These are phyloP conservation scores for Idaea biselata DNA, from an alignment of 2,888 invertebrate species.

Conservation along the genomic window DNA sequence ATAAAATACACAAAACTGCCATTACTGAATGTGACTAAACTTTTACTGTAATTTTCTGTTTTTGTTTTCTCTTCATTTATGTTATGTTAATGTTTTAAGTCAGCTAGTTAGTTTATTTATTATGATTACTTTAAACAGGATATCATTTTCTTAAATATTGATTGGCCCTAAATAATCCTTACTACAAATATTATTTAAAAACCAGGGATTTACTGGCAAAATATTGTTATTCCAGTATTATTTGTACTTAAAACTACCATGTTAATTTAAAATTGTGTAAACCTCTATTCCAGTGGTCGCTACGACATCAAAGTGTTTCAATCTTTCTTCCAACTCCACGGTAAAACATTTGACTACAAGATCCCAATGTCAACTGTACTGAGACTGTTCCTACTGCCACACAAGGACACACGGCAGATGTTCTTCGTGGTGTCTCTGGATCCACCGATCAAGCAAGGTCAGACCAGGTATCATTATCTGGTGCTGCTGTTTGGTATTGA, in stretches of 20 bases:
- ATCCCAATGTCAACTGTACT: conserved; percentile 98
- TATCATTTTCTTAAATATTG: too few species aligned
- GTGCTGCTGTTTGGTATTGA: conserved; percentile 97
- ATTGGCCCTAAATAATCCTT: too few species aligned
- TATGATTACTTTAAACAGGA: too few species aligned
- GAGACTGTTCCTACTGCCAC: conserved; percentile 95
- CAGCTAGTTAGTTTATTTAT: background rate
- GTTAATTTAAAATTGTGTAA: too few species aligned
- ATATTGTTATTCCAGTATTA: too few species aligned
- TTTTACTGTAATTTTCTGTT: too few species aligned
- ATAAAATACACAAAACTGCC: too few species aligned
- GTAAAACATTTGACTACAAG: conserved; percentile 99
- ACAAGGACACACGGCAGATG: conserved; percentile 98
- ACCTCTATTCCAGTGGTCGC: conserved; percentile 86
- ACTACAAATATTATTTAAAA: too few species aligned
- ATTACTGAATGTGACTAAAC: too few species aligned
- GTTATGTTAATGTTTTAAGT: background rate
- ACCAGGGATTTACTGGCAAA: too few species aligned
- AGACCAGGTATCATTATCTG: conserved; percentile 98
- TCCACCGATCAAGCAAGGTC: conserved; percentile 99
- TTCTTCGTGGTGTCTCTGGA: conserved; percentile 98
- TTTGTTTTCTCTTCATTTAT: background rate
- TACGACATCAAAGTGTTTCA: conserved; percentile 98
- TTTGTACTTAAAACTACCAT: too few species aligned
- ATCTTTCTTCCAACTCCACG: conserved; percentile 82